Percentiles rank a stretch among this genome's conserved stretches.
Evolutionary conservation across 2,888 invertebrate genomes (phyloP).

Genomic region (Capitulum mitella): DNA sequence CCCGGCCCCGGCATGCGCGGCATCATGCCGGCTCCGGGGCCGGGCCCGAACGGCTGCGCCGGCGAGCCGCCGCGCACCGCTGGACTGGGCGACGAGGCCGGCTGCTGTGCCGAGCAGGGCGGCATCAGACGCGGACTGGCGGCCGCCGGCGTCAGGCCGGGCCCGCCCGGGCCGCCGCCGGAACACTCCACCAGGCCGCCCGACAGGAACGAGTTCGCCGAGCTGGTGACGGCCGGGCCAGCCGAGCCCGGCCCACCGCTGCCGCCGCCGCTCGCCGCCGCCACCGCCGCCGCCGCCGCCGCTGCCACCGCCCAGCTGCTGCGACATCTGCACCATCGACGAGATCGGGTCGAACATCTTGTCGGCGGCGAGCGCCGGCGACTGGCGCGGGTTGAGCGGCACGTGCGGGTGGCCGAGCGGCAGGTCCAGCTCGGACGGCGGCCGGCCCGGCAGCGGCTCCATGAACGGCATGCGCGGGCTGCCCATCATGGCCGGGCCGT

Average conservation of each 20-base stretch:
- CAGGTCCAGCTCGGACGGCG: constrained; percentile 32
- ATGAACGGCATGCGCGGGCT: constrained; percentile 37
- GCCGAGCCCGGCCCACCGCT: constrained; percentile 31
- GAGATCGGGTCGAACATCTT: constrained; percentile 80
- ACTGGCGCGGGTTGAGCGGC: constrained; percentile 42
- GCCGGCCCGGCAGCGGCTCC: constrained; percentile 25
- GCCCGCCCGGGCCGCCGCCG: no score
- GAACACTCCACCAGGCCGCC: constrained; percentile 32
- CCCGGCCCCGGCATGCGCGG: constrained; percentile 45
- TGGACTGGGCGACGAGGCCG: constrained; percentile 30
- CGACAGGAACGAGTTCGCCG: neutral
- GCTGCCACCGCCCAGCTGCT: constrained; percentile 70
- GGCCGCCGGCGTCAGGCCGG: constrained; percentile 27
- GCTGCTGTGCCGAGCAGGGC: constrained; percentile 33
- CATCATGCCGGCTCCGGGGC: constrained; percentile 28
- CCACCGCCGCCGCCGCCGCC: constrained; percentile 29
- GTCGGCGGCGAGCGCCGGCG: constrained; percentile 39
- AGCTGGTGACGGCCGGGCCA: neutral
- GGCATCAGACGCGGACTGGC: constrained; percentile 38
- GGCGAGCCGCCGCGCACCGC: constrained; percentile 30
- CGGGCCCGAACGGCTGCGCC: constrained; percentile 31
- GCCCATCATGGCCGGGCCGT: constrained; percentile 32
- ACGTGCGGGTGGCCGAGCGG: constrained; percentile 40
- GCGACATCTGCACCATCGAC: constrained; percentile 89
- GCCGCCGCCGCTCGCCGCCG: neutral